Conservation (phyloP, 2,113 vertebrate species). For the Lepus americanus region DNA sequence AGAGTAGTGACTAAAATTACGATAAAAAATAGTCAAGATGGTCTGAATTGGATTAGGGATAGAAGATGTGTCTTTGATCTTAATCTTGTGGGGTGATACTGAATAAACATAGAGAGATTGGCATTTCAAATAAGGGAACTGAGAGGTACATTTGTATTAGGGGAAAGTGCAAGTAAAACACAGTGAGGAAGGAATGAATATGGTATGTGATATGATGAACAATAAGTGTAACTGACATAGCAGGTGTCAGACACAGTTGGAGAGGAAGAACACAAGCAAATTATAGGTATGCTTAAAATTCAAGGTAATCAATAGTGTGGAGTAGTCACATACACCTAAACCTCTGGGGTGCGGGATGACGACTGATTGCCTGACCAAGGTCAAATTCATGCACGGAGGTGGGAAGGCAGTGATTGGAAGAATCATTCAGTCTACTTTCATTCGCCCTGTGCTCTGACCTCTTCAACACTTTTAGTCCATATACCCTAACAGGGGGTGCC, state of each 20-base stretch:
- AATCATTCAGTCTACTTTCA: neutral
- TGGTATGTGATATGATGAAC: neutral
- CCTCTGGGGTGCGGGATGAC: no score
- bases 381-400: neutral
- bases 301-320: neutral
- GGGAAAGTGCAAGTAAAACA: neutral
- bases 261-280: neutral
- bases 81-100: accelerated
- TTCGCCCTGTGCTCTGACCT: neutral
- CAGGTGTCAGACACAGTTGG: neutral
- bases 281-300: neutral
- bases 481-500: accelerated
- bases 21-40: neutral
- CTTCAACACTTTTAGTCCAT: accelerated
- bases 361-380: neutral
- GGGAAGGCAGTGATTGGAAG: neutral
- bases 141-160: neutral
- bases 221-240: neutral
- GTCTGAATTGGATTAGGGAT: neutral
- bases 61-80: neutral
- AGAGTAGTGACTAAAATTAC: neutral
- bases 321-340: neutral
- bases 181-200: neutral
- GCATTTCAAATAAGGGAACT: neutral
- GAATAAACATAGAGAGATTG: neutral